phyloP scores from a whole-genome alignment of 37 sponge, comb jelly and placozoan species.

The Mnemiopsis leidyi region DNA sequence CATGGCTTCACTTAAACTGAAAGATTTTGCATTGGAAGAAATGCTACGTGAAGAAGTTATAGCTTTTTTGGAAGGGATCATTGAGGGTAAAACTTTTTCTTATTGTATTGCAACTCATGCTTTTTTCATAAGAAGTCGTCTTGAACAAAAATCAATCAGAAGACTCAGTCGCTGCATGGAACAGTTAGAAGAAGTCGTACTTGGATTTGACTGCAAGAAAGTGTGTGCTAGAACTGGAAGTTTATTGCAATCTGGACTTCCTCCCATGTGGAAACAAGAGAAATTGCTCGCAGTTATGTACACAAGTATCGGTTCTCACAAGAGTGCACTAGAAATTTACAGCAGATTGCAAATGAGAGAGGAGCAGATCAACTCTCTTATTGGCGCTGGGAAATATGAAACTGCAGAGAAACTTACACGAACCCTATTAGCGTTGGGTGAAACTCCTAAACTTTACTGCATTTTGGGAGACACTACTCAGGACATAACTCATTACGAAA shows the following conservation, averaged over 20 bases:
- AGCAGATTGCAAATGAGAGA: constrained; percentile 85
- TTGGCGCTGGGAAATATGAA: constrained; percentile 68
- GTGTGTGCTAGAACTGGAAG: constrained; percentile 25
- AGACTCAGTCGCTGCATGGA: constrained; percentile 26
- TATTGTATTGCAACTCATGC: constrained; percentile 54
- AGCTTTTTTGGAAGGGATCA: constrained; percentile 37
- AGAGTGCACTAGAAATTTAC: constrained; percentile 81
- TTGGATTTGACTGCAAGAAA: constrained; percentile 48
- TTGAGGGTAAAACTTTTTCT: constrained; percentile 14
- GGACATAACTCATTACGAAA: constrained; percentile 74
- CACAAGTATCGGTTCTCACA: constrained; percentile 70
- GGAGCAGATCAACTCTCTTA: constrained; percentile 75
- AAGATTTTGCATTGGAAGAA: constrained; percentile 17
- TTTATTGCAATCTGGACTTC: background rate
- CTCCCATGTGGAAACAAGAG: constrained; percentile 54
- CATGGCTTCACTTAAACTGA: background rate
- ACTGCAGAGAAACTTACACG: constrained; percentile 60
- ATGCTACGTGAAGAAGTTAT: constrained; percentile 54
- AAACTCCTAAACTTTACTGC: constrained; percentile 79
- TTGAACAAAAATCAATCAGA: constrained; percentile 14
- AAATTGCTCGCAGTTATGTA: constrained; percentile 71
- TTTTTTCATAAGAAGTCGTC: background rate
- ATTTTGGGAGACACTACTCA: constrained; percentile 82
- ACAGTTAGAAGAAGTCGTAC: constrained; percentile 56
- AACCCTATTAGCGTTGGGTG: background rate